A percentile compares a stretch with the other conserved stretches of the same genome.
Evolutionary conservation across 2,888 invertebrate species (phyloP).

Genomic region (Atherix ibis): DNA sequence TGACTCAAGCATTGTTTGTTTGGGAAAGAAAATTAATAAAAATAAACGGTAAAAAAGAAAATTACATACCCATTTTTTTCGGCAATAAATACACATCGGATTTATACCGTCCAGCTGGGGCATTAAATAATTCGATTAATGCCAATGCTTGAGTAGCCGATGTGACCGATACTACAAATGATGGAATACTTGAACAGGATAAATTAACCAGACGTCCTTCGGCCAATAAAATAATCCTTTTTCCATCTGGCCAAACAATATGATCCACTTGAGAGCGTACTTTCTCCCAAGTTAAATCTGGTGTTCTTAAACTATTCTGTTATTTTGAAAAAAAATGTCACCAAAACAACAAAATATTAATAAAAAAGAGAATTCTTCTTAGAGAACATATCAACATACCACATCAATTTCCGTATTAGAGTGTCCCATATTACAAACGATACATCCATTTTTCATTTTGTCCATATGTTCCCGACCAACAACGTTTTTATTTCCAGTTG

Average conservation of each 20-base stretch:
- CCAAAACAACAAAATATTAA: constrained; percentile 4
- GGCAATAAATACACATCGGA: constrained; percentile 94
- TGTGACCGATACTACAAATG: constrained; percentile 95
- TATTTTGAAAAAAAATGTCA: constrained; percentile 15
- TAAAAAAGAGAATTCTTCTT: background rate
- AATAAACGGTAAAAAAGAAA: no score
- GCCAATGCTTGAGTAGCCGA: constrained; percentile 94
- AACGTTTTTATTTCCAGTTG: constrained; percentile 94
- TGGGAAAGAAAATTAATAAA: no score
- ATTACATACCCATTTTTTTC: constrained; percentile 97
- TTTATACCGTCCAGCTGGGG: constrained; percentile 86
- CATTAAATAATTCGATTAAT: constrained; percentile 92
- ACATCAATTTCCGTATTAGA: constrained; percentile 94
- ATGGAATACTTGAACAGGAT: constrained; percentile 92
- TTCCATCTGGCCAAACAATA: constrained; percentile 96
- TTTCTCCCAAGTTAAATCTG: constrained; percentile 93
- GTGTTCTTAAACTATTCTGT: constrained; percentile 76
- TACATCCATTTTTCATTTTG: constrained; percentile 89
- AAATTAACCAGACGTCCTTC: constrained; percentile 92
- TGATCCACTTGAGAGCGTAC: constrained; percentile 96
- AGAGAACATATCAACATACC: no score
- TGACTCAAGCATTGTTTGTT: no score
- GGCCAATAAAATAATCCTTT: constrained; percentile 81
- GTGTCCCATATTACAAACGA: constrained; percentile 95
- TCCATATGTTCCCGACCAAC: constrained; percentile 92